Evolutionary conservation across 2,113 vertebrate species (phyloP).

Genomic region (Elephas maximus): DNA sequence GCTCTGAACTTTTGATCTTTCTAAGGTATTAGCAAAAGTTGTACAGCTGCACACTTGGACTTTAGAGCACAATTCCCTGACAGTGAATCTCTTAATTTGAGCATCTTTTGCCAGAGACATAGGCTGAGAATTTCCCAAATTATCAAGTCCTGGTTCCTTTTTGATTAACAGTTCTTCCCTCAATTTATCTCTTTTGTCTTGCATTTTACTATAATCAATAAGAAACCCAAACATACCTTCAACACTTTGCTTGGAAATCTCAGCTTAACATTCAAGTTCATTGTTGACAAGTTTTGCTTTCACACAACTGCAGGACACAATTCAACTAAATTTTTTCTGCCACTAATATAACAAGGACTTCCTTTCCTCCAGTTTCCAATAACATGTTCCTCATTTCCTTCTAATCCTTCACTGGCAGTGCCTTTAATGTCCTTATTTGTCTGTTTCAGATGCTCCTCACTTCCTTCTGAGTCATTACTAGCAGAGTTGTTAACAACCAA

Average conservation of each 20-base stretch:
- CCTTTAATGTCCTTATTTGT: no score
- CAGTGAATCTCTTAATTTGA: background rate
- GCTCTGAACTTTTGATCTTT: slow-evolving; percentile 31
- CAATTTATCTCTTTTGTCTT: background rate
- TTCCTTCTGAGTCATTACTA: no score
- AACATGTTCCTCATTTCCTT: no score
- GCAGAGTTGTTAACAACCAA: no score
- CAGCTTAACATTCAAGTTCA: background rate
- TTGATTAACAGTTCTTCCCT: background rate
- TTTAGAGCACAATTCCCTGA: background rate
- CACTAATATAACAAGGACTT: background rate
- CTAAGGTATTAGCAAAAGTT: background rate
- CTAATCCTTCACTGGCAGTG: no score
- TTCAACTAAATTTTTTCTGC: background rate
- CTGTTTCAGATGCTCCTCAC: no score
- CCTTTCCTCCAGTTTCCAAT: background rate
- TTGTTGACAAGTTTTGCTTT: background rate
- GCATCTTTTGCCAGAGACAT: background rate
- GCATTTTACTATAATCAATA: background rate
- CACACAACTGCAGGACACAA: background rate
- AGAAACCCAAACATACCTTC: background rate
- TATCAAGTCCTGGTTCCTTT: slow-evolving; percentile 21
- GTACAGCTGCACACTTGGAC: background rate
- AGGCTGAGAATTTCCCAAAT: background rate
- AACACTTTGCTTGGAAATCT: background rate